These are phyloP conservation scores for Sesamia nonagrioides DNA, from an alignment of 1,140 invertebrate species.

Conservation along the genomic window DNA sequence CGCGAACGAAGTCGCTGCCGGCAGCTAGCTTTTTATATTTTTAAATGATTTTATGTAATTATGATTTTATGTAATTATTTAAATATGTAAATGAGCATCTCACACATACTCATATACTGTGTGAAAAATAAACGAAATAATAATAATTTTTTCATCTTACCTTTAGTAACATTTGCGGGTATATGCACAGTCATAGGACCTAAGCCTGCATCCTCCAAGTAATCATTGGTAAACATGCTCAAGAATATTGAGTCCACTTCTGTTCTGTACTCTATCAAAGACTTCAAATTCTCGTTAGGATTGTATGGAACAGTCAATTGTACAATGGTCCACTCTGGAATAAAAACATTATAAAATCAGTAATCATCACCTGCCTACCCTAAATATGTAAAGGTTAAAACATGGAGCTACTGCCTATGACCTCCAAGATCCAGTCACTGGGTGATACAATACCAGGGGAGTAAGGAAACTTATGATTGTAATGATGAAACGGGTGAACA, in stretches of 20 bases:
- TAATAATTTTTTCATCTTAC: conserved; percentile 60
- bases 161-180: conserved; percentile 83
- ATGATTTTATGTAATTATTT: too few relatives aligned
- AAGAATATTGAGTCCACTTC: conserved; percentile 86
- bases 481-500: too few relatives aligned
- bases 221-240: conserved; percentile 86
- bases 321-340: conserved; percentile 89
- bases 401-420: too few relatives aligned
- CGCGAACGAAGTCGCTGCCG: too few relatives aligned
- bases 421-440: too few relatives aligned
- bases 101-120: too few relatives aligned
- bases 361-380: neutral
- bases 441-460: too few relatives aligned
- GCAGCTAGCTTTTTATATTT: too few relatives aligned
- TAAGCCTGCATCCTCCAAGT: conserved; percentile 66
- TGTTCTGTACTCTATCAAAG: conserved; percentile 68
- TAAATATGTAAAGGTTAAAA: neutral
- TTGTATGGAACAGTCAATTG: conserved; percentile 88
- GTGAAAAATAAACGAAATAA: too few relatives aligned
- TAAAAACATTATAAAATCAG: neutral
- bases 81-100: too few relatives aligned
- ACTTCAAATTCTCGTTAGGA: conserved; percentile 77
- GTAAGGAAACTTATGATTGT: too few relatives aligned
- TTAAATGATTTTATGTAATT: too few relatives aligned
- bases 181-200: conserved; percentile 80